Evolutionary conservation across 1,140 invertebrate genomes (phyloP).

Genomic region (Drosophila ogumai): DNA sequence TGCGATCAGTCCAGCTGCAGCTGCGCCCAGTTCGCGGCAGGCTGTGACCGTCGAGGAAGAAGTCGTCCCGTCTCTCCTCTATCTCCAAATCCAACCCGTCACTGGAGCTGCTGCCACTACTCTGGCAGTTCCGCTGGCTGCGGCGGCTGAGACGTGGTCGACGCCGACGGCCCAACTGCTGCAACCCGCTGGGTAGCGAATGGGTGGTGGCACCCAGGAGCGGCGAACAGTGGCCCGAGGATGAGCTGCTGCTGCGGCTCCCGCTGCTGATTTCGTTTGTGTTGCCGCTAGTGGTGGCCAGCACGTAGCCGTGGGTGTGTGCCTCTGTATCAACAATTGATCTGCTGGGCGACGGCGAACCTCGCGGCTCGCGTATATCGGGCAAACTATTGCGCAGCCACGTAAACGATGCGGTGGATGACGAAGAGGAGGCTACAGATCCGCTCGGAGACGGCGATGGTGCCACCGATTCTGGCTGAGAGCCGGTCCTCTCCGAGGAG

Average conservation of each 20-base stretch:
- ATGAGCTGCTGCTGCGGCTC: constrained; percentile 25
- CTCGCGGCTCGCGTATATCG: constrained; percentile 76
- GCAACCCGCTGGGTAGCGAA: constrained; percentile 68
- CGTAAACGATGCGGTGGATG: constrained; percentile 85
- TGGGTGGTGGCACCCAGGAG: constrained; percentile 29
- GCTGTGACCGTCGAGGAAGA: constrained; percentile 43
- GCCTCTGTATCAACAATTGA: background rate
- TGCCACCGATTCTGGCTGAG: constrained; percentile 44
- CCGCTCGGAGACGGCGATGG: constrained; percentile 51
- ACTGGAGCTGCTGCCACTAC: constrained; percentile 51
- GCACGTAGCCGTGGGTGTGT: constrained; percentile 47
- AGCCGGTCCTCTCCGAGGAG: constrained; percentile 65
- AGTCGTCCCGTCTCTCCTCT: constrained; percentile 27
- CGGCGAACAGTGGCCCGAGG: constrained; percentile 12
- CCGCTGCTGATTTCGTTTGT: constrained; percentile 16
- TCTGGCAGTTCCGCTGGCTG: constrained; percentile 29
- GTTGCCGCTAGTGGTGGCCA: constrained; percentile 45
- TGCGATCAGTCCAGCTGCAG: constrained; percentile 29
- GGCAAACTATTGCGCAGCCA: constrained; percentile 84
- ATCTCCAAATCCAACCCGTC: constrained; percentile 49
- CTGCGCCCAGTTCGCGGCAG: constrained; percentile 47
- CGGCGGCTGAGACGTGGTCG: constrained; percentile 27
- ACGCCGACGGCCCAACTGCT: constrained; percentile 61
- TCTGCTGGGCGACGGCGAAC: constrained; percentile 51
- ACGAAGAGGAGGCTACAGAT: constrained; percentile 67